Evolutionary conservation across 2,797 vertebrate genomes (phyloP).

Genomic region (Toxotes lorentzi): DNA sequence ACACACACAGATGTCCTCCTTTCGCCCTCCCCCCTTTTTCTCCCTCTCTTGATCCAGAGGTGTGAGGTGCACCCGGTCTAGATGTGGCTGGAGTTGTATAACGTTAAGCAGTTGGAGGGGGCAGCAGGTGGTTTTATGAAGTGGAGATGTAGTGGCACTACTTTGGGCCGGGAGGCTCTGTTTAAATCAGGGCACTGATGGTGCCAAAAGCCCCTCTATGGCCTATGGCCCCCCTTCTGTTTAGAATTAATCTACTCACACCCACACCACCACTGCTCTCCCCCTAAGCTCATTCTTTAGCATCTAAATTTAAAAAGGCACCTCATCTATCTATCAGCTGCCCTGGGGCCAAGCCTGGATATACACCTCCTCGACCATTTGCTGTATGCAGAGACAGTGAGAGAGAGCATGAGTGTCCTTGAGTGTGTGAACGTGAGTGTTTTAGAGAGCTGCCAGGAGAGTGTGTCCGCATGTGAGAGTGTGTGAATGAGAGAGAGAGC

Average conservation of each 20-base stretch:
- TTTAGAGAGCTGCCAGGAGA: conserved; percentile 56
- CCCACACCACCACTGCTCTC: conserved; percentile 31
- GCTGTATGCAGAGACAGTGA: conserved; percentile 30
- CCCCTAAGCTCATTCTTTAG: conserved; percentile 65
- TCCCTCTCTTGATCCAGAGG: conserved; percentile 24
- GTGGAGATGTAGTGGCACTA: conserved; percentile 64
- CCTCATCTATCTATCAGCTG: conserved; percentile 70
- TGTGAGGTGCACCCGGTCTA: background rate
- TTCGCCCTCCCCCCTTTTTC: conserved; percentile 6
- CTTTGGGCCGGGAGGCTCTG: conserved; percentile 56
- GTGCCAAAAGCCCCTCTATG: conserved; percentile 57
- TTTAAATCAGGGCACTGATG: conserved; percentile 71
- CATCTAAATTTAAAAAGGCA: conserved; percentile 76
- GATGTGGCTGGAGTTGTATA: conserved; percentile 28
- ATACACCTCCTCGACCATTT: conserved; percentile 56
- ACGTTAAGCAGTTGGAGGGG: conserved; percentile 6
- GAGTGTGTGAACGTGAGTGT: conserved; percentile 51
- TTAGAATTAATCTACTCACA: conserved; percentile 69
- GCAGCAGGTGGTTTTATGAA: conserved; percentile 69
- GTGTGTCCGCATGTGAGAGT: conserved; percentile 25
- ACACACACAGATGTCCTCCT: conserved; percentile 4
- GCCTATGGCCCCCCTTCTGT: conserved; percentile 55
- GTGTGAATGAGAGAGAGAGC: conserved; percentile 29
- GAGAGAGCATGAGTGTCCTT: conserved; percentile 38
- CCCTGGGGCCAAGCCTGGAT: conserved; percentile 56